These are phyloP conservation scores for Silurus aristotelis DNA, from an alignment of 2,797 vertebrate species.

Conservation along the genomic window DNA sequence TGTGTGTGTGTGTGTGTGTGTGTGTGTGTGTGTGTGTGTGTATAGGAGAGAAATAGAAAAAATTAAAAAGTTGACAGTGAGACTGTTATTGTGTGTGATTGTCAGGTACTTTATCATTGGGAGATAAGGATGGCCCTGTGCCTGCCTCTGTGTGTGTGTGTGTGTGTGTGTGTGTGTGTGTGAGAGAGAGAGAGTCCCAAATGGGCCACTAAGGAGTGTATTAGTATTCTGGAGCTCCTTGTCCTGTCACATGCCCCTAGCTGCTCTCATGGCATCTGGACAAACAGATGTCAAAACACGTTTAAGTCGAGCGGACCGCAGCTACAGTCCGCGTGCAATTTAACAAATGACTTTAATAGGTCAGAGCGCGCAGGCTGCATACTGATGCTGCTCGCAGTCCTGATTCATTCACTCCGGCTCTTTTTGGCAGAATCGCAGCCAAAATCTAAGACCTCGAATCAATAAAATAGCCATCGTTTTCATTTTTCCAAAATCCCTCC, in stretches of 20 bases:
- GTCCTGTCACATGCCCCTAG: slow-evolving; percentile 75
- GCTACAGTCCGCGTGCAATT: slow-evolving; percentile 71
- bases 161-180: slow-evolving; percentile 25
- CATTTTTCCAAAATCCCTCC: neutral
- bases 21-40: no score
- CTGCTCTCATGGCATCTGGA: slow-evolving; percentile 67
- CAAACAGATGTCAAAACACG: slow-evolving; percentile 81
- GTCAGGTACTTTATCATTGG: slow-evolving; percentile 69
- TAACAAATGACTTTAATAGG: slow-evolving; percentile 81
- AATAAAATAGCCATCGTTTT: no score
- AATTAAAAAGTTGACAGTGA: slow-evolving; percentile 49
- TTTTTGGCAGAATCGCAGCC: neutral
- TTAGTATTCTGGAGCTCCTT: slow-evolving; percentile 73
- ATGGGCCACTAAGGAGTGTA: slow-evolving; percentile 61
- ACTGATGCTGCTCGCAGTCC: slow-evolving; percentile 60
- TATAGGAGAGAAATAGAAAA: no score
- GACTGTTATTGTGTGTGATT: slow-evolving; percentile 66
- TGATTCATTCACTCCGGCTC: slow-evolving; percentile 15
- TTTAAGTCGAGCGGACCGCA: slow-evolving; percentile 72
- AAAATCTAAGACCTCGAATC: neutral
- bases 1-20: neutral
- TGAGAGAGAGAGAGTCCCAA: neutral
- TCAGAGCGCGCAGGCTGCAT: slow-evolving; percentile 65
- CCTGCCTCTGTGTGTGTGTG: slow-evolving; percentile 45
- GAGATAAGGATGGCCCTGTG: slow-evolving; percentile 63